phyloP scores from a whole-genome alignment of 2,113 vertebrate species.

The Odocoileus virginianus region DNA sequence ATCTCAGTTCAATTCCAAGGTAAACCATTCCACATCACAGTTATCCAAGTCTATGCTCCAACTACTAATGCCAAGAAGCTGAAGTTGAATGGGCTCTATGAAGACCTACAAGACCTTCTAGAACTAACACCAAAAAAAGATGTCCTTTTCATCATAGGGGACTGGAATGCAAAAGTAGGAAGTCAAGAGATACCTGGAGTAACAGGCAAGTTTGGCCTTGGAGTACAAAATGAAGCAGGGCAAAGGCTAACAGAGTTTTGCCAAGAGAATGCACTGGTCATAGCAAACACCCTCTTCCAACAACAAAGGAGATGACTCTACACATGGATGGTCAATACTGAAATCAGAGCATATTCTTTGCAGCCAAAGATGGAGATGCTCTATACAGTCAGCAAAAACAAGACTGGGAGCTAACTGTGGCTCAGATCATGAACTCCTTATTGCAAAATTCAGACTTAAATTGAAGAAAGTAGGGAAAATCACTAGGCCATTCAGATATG shows the following conservation, averaged over 20 bases:
- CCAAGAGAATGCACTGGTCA: not conserved
- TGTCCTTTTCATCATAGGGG: not conserved
- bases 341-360: not conserved
- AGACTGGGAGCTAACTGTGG: not conserved
- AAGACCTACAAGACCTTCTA: not conserved
- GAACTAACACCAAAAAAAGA: not conserved
- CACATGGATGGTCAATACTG: not conserved
- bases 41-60: not conserved
- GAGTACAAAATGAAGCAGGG: not conserved
- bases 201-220: not conserved
- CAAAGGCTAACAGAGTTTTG: not conserved
- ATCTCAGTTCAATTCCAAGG: not conserved
- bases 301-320: not conserved
- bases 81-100: not conserved
- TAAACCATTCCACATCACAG: not conserved
- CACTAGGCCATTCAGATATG: not conserved
- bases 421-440: not conserved
- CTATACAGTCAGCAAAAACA: not conserved
- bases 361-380: not conserved
- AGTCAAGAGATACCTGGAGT: not conserved
- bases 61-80: not conserved
- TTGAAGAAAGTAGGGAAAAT: not conserved
- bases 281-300: not conserved
- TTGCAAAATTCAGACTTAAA: not conserved
- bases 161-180: not conserved